These are phyloP conservation scores for Acanthochromis polyacanthus DNA, from an alignment of 2,113 vertebrate species.

Conservation along the genomic window DNA sequence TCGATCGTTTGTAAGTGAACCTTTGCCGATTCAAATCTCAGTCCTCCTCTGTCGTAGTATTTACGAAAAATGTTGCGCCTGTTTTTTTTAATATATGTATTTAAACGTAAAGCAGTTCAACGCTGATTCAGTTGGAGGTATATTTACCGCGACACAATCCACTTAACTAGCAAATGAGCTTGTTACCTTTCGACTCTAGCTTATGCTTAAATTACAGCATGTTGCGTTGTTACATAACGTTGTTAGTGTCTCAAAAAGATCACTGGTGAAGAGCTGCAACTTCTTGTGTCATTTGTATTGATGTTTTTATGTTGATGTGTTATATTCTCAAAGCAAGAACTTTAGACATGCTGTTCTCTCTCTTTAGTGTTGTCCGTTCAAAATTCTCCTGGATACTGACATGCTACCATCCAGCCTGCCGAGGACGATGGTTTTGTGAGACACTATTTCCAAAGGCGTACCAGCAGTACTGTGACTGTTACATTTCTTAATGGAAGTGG, in stretches of 20 bases:
- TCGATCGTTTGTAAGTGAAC: neutral
- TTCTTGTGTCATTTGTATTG: neutral
- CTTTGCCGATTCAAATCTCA: neutral
- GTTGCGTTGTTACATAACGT: conserved; percentile 51
- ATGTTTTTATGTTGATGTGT: neutral
- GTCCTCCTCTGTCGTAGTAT: neutral
- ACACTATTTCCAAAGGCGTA: conserved; percentile 21
- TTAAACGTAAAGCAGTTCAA: neutral
- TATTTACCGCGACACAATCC: conserved; percentile 34
- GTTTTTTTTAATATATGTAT: neutral
- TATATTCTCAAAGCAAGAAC: neutral
- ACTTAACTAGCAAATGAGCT: conserved; percentile 22
- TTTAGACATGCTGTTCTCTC: neutral
- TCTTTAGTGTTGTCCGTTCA: conserved; percentile 20
- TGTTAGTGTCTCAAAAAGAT: neutral
- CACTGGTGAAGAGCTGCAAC: neutral
- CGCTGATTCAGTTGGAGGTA: neutral
- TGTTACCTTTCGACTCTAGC: conserved; percentile 25
- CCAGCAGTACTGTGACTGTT: conserved; percentile 39
- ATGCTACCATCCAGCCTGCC: conserved; percentile 17
- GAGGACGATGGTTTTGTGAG: conserved; percentile 61
- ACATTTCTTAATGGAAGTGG: conserved; percentile 46
- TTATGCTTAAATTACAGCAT: conserved; percentile 28
- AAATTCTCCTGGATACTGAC: conserved; percentile 34
- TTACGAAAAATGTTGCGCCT: neutral